These are phyloP conservation scores for Notechis scutatus DNA, from an alignment of 2,113 vertebrate species.

Conservation along the genomic window DNA sequence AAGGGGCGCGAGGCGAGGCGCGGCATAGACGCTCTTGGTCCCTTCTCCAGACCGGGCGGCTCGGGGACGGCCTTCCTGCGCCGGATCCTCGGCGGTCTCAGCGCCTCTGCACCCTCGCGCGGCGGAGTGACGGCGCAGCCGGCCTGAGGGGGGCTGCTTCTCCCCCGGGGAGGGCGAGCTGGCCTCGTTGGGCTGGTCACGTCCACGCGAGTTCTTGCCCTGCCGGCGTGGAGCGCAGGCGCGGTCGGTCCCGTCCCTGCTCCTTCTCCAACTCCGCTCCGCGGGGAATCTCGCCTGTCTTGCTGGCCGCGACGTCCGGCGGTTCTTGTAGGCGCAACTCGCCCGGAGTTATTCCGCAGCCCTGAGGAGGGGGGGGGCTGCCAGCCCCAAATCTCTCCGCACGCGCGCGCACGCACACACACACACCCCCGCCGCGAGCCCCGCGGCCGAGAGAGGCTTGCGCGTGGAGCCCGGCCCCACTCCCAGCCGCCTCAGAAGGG, in stretches of 20 bases:
- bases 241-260: background rate
- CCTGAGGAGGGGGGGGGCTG: background rate
- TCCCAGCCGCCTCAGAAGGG: background rate
- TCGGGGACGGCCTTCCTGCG: background rate
- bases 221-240: background rate
- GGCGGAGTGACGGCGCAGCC: background rate
- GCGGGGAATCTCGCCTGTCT: background rate
- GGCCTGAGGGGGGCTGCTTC: background rate
- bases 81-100: background rate
- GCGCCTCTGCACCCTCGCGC: background rate
- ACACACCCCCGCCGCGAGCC: fast-evolving
- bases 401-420: fast-evolving
- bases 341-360: background rate
- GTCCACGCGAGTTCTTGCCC: background rate
- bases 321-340: background rate
- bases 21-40: background rate
- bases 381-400: background rate
- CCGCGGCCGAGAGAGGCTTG: background rate
- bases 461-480: background rate
- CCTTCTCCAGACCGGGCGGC: background rate
- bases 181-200: background rate
- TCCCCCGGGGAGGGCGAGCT: background rate
- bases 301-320: background rate
- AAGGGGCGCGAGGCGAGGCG: background rate
- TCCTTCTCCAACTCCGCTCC: background rate